These are phyloP conservation scores for Cosmia pyralina DNA, from an alignment of 2,888 invertebrate genomes.

Conservation along the genomic window DNA sequence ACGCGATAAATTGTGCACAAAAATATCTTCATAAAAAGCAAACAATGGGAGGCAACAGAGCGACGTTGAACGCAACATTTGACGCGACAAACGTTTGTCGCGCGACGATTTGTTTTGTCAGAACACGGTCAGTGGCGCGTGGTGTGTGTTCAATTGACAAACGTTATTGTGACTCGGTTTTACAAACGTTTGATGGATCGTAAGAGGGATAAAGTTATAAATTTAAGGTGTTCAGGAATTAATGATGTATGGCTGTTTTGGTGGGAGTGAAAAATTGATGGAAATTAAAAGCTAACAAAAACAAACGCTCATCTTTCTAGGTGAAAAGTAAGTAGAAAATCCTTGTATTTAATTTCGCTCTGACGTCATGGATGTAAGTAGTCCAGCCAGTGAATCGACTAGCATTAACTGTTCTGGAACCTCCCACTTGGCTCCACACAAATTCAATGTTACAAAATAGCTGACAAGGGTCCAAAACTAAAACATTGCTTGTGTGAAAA, in stretches of 20 bases:
- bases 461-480: background rate
- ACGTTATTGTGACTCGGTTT: constrained; percentile 48
- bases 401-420: background rate
- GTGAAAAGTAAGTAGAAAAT: background rate
- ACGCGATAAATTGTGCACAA: constrained; percentile 59
- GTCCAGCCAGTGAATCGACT: background rate
- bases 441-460: background rate
- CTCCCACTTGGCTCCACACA: background rate
- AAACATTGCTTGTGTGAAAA: background rate
- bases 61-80: constrained; percentile 64
- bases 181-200: constrained; percentile 53
- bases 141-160: constrained; percentile 52
- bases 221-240: constrained; percentile 20
- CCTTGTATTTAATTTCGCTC: background rate
- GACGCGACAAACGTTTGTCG: constrained; percentile 60
- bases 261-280: background rate
- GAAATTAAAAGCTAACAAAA: constrained; percentile 20
- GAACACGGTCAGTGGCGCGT: constrained; percentile 60
- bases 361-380: background rate
- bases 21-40: constrained; percentile 61
- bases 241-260: constrained; percentile 20
- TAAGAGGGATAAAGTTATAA: constrained; percentile 21
- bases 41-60: constrained; percentile 61
- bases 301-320: background rate
- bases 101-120: constrained; percentile 58